phyloP scores from a whole-genome alignment of 2,113 vertebrate species.

The Dicerorhinus sumatrensis region DNA sequence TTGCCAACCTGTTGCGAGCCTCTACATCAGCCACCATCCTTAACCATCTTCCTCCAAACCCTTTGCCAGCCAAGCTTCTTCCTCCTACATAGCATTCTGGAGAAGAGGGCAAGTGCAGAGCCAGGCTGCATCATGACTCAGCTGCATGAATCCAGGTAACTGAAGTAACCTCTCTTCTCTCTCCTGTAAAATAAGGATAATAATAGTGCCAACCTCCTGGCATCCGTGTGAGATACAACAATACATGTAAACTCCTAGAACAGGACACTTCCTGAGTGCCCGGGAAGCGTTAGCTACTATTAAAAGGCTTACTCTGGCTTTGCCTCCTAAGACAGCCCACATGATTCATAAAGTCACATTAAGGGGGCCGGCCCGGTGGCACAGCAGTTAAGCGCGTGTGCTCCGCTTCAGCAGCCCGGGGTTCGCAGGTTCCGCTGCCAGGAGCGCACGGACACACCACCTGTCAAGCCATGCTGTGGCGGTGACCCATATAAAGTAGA shows the following conservation, averaged over 20 bases:
- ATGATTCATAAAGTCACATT: not conserved
- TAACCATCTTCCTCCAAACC: too few species aligned
- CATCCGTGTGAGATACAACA: not conserved
- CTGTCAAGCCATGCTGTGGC: too few species aligned
- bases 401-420: too few species aligned
- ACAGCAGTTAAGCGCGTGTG: too few species aligned
- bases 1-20: accelerated
- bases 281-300: too few species aligned
- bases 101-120: not conserved
- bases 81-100: not conserved
- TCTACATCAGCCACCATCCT: not conserved
- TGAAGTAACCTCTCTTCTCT: not conserved
- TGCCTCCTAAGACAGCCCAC: not conserved
- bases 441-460: too few species aligned
- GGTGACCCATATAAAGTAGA: too few species aligned
- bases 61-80: not conserved
- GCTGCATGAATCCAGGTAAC: not conserved
- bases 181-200: not conserved
- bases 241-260: accelerated
- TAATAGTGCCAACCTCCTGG: not conserved
- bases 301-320: not conserved
- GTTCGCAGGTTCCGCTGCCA: too few species aligned
- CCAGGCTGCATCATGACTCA: not conserved
- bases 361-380: too few species aligned
- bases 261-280: too few species aligned